phyloP scores from a whole-genome alignment of 2,113 vertebrate genomes.

The Calypte anna region DNA sequence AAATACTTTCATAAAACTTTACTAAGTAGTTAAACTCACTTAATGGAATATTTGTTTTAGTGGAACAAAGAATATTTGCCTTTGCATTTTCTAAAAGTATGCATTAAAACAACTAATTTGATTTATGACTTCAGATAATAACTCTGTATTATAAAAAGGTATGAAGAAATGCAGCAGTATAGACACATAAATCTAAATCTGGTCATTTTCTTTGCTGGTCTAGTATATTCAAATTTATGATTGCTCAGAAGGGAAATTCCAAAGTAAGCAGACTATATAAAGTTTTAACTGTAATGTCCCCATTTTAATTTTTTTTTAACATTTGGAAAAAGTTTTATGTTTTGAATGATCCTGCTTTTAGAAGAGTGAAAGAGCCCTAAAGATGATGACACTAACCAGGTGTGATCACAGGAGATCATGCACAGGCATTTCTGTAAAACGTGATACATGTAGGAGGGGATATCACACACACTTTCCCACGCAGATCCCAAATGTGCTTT shows the following conservation, averaged over 20 bases:
- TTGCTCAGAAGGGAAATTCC: neutral
- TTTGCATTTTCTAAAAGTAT: neutral
- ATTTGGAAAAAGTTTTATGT: neutral
- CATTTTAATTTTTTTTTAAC: neutral
- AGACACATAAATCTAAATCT: neutral
- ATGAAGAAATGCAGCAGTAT: neutral
- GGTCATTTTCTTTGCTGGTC: neutral
- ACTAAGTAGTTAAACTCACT: neutral
- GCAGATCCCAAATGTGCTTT: neutral
- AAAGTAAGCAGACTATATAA: neutral
- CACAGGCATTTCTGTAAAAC: conserved; percentile 6
- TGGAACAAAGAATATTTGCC: neutral
- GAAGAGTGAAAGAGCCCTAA: neutral
- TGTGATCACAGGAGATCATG: neutral
- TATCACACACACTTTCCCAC: conserved; percentile 34
- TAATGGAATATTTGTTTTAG: neutral
- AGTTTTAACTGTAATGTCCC: neutral
- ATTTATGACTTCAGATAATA: neutral
- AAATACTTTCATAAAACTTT: neutral
- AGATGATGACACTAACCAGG: neutral
- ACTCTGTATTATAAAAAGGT: neutral
- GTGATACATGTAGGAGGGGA: neutral
- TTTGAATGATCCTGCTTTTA: neutral
- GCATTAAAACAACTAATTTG: neutral
- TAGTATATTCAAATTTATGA: neutral